A percentile compares a stretch with the other conserved stretches of the same genome.
phyloP scores from a whole-genome alignment of 2,797 vertebrate genomes.

The Manis pentadactyla region DNA sequence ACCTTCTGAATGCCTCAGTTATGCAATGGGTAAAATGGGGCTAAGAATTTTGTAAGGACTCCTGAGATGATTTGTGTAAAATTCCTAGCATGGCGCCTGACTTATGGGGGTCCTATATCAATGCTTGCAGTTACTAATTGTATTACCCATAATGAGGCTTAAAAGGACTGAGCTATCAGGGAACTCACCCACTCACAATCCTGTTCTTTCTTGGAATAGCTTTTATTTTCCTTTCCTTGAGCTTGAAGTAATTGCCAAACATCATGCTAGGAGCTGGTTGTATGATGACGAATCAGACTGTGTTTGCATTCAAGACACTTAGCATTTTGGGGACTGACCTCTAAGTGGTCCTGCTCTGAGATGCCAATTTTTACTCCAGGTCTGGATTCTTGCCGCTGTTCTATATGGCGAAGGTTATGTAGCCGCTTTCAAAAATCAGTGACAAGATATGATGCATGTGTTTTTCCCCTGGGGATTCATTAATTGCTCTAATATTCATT shows the following conservation, averaged over 20 bases:
- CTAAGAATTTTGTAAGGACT: accelerated
- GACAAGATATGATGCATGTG: accelerated
- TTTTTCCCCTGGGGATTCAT: background rate
- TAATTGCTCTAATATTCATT: too few relatives aligned
- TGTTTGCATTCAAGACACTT: too few relatives aligned
- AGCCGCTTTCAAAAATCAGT: too few relatives aligned
- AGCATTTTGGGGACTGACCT: background rate
- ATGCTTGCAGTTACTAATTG: background rate
- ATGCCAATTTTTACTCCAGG: accelerated
- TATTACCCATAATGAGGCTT: background rate
- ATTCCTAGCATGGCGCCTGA: too few relatives aligned
- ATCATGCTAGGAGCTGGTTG: accelerated
- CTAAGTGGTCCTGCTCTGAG: background rate
- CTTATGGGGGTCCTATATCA: background rate
- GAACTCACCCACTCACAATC: background rate
- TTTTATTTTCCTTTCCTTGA: too few relatives aligned
- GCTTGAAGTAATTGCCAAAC: background rate
- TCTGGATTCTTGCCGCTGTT: background rate
- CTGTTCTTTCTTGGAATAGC: background rate
- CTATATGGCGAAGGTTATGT: accelerated
- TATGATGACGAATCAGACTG: accelerated
- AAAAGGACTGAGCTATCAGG: accelerated
- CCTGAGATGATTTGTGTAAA: accelerated
- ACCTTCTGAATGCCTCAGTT: too few relatives aligned
- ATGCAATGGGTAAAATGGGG: too few relatives aligned